Evolutionary conservation across 2,888 invertebrate species (phyloP).

Genomic region (Scaptomyza reducta): DNA sequence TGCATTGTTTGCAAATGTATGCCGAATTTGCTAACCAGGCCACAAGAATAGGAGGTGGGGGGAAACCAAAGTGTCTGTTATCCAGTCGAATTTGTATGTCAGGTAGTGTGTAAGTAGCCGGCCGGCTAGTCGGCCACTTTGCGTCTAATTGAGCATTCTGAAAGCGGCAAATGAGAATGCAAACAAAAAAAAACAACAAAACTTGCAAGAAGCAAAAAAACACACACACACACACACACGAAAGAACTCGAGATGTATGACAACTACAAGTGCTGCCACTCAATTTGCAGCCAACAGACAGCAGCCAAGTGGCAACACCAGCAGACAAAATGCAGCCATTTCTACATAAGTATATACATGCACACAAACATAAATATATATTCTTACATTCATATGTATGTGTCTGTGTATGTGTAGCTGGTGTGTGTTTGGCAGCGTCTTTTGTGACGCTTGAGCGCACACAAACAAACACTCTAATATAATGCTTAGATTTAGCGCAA

Average conservation of each 20-base stretch:
- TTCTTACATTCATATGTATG: slow-evolving; percentile 3
- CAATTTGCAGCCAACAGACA: slow-evolving; percentile 69
- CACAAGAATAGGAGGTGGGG: slow-evolving; percentile 10
- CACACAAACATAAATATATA: slow-evolving; percentile 8
- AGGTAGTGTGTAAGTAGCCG: slow-evolving; percentile 20
- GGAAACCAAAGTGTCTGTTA: neutral
- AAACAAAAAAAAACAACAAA: slow-evolving; percentile 24
- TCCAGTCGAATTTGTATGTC: slow-evolving; percentile 26
- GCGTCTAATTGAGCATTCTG: slow-evolving; percentile 72
- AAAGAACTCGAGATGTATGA: slow-evolving; percentile 51
- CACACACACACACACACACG: slow-evolving; percentile 17
- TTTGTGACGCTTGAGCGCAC: slow-evolving; percentile 72
- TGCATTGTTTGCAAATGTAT: slow-evolving; percentile 44
- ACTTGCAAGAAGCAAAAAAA: slow-evolving; percentile 10
- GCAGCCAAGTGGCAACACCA: slow-evolving; percentile 74
- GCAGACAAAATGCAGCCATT: slow-evolving; percentile 59
- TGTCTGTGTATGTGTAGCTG: slow-evolving; percentile 9
- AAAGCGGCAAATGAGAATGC: slow-evolving; percentile 42
- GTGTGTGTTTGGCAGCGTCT: slow-evolving; percentile 59
- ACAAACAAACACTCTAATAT: slow-evolving; percentile 60
- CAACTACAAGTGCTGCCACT: slow-evolving; percentile 74
- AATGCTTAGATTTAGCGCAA: slow-evolving; percentile 77
- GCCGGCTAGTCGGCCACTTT: slow-evolving; percentile 52
- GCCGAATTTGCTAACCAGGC: slow-evolving; percentile 45
- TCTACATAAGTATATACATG: slow-evolving; percentile 21